Conservation (phyloP, 1,140 invertebrate genomes). For the Formica exsecta region DNA sequence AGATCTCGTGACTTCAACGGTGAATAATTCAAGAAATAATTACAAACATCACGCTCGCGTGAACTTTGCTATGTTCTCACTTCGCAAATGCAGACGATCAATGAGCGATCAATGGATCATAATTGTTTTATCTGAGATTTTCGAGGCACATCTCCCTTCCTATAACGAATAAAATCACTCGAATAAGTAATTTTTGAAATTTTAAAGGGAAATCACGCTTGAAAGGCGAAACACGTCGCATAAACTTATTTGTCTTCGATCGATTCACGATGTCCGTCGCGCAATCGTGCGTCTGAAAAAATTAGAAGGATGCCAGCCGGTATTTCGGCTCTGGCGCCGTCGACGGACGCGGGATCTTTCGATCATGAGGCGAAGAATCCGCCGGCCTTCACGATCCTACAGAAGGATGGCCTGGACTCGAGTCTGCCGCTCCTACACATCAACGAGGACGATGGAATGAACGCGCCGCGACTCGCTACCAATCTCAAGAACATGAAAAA, state of each 20-base stretch:
- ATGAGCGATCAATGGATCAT: slow-evolving; percentile 23
- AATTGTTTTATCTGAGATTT: slow-evolving; percentile 33
- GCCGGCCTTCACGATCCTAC: slow-evolving; percentile 82
- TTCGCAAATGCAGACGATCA: not conserved
- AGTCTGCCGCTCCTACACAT: slow-evolving; percentile 80
- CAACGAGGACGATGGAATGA: slow-evolving; percentile 70
- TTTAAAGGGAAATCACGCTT: slow-evolving; percentile 31
- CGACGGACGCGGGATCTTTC: slow-evolving; percentile 71
- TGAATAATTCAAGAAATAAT: slow-evolving; percentile 63
- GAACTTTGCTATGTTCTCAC: slow-evolving; percentile 8
- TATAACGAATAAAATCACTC: not conserved
- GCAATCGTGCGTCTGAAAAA: slow-evolving; percentile 31
- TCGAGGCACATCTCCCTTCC: not conserved
- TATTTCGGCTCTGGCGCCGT: slow-evolving; percentile 75
- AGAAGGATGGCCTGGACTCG: slow-evolving; percentile 80
- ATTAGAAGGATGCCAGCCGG: slow-evolving; percentile 77
- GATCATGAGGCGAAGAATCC: slow-evolving; percentile 72
- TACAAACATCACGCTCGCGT: not conserved
- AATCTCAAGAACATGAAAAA: slow-evolving; percentile 75
- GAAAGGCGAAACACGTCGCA: slow-evolving; percentile 7
- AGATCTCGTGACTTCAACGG: slow-evolving; percentile 27
- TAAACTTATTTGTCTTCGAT: slow-evolving; percentile 11
- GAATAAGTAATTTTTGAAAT: slow-evolving; percentile 10
- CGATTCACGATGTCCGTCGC: slow-evolving; percentile 30
- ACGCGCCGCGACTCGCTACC: slow-evolving; percentile 57